Conservation (phyloP, 2,797 vertebrate species). For the Rhabdomys pumilio region DNA sequence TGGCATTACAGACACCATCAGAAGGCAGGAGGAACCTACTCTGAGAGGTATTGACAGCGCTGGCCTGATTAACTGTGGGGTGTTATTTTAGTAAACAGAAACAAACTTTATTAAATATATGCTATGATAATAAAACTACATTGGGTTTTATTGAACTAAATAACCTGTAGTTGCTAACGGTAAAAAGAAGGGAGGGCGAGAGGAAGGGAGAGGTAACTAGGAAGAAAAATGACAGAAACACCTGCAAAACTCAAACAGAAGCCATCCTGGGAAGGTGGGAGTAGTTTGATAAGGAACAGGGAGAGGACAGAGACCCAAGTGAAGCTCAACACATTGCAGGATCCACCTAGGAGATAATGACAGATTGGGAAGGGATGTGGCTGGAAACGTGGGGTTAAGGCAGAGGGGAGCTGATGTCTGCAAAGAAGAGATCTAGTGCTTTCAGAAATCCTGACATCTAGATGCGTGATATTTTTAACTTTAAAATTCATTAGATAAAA, state of each 20-base stretch:
- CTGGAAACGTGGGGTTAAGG: neutral
- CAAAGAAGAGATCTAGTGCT: constrained; percentile 6
- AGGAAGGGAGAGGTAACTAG: neutral
- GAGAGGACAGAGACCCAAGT: neutral
- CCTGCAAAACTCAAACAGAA: constrained; percentile 49
- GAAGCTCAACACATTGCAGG: neutral
- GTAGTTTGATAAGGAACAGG: neutral
- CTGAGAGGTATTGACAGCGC: neutral
- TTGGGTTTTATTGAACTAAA: neutral
- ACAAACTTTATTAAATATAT: neutral
- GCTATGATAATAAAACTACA: constrained; percentile 51
- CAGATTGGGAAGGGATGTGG: neutral
- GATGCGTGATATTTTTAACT: neutral
- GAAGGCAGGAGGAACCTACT: neutral
- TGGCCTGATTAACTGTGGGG: neutral
- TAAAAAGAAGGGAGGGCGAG: neutral
- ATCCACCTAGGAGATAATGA: neutral
- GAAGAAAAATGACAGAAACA: neutral
- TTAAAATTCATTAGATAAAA: constrained; percentile 49
- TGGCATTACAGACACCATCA: neutral
- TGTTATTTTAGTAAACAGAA: constrained; percentile 28
- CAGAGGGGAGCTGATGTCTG: neutral
- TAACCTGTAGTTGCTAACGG: constrained; percentile 8
- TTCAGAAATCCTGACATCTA: neutral
- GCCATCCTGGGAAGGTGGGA: accelerated